phyloP scores from a whole-genome alignment of 1,140 invertebrate species.

The Ceratina australensis region DNA sequence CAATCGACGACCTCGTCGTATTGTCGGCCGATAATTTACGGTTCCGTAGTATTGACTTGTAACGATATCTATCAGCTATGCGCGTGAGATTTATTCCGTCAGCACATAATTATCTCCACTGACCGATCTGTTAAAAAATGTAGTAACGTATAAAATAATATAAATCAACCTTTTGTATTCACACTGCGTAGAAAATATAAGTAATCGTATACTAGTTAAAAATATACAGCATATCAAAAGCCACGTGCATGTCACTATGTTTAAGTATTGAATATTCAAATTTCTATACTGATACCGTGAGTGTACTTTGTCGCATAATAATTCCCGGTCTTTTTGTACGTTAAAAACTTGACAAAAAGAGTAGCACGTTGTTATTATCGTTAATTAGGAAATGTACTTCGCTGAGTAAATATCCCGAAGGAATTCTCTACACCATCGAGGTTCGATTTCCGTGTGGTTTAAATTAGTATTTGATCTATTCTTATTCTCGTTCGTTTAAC shows the following conservation, averaged over 20 bases:
- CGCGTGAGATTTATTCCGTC: background rate
- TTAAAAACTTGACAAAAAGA: too few relatives aligned
- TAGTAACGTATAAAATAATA: too few relatives aligned
- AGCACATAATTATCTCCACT: background rate
- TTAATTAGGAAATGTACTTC: background rate
- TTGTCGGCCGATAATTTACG: background rate
- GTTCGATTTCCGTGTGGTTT: background rate
- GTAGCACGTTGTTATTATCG: too few relatives aligned
- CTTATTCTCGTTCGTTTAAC: background rate
- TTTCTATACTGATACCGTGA: too few relatives aligned
- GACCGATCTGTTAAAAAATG: background rate
- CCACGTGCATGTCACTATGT: too few relatives aligned
- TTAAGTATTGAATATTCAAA: too few relatives aligned
- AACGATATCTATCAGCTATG: background rate
- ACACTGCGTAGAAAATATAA: too few relatives aligned
- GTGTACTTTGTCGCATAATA: too few relatives aligned
- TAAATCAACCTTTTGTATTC: too few relatives aligned
- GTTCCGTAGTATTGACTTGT: constrained; percentile 2
- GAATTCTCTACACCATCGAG: background rate
- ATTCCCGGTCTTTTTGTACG: too few relatives aligned
- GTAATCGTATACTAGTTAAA: too few relatives aligned
- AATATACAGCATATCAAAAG: too few relatives aligned
- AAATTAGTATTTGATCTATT: background rate
- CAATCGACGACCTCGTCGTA: constrained; percentile 33
- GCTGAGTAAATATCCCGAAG: background rate